These are phyloP conservation scores for Oscheius sp. DNA, from an alignment of 2,888 invertebrate species.

Conservation along the genomic window DNA sequence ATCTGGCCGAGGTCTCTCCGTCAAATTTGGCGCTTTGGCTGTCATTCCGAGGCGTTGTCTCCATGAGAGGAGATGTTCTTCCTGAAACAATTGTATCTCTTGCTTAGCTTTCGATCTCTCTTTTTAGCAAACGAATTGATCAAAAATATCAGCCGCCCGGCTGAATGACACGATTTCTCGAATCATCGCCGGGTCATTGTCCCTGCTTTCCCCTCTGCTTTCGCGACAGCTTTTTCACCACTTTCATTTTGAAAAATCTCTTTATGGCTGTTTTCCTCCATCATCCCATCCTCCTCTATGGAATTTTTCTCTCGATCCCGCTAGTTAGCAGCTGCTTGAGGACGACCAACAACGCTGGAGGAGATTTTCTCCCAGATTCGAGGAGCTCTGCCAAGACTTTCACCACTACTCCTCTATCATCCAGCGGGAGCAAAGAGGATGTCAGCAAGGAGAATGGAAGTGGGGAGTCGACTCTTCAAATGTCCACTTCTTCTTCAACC, in stretches of 20 bases:
- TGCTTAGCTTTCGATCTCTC: too few species aligned
- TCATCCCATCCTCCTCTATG: neutral
- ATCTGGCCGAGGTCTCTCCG: conserved; percentile 61
- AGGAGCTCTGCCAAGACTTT: conserved; percentile 1
- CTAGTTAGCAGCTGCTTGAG: conserved; percentile 17
- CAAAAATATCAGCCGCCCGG: neutral
- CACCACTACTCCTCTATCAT: neutral
- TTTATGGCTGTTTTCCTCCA: neutral
- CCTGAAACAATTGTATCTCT: too few species aligned
- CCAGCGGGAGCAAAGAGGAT: neutral
- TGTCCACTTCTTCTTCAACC: neutral
- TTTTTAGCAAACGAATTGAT: too few species aligned
- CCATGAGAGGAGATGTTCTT: conserved; percentile 78
- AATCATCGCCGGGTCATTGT: conserved; percentile 8
- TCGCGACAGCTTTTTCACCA: too few species aligned
- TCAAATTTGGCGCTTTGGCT: conserved; percentile 40
- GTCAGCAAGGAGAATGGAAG: neutral
- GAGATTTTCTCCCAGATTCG: conserved; percentile 7
- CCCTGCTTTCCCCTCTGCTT: neutral
- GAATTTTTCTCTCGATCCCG: neutral
- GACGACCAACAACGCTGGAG: conserved; percentile 1
- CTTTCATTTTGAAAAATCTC: too few species aligned
- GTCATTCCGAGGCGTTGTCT: conserved; percentile 51
- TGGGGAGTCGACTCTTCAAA: neutral
- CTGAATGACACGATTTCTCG: conserved; percentile 17